These are phyloP conservation scores for Babyrousa celebensis DNA, from an alignment of 2,797 vertebrate genomes.

Conservation along the genomic window DNA sequence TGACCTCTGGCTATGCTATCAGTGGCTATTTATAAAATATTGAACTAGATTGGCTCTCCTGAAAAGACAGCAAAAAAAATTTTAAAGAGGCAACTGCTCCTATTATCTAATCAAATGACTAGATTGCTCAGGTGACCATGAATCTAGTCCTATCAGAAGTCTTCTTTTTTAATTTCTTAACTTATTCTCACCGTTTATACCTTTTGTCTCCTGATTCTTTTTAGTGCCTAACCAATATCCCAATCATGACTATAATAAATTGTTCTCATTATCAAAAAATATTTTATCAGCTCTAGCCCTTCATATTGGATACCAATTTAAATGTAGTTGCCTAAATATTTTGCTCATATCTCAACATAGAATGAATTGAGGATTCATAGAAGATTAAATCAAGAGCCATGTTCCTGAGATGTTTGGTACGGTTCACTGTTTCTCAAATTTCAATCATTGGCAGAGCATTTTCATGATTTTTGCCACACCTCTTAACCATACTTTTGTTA, in stretches of 20 bases:
- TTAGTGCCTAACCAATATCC: neutral
- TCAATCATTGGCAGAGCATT: slow-evolving; percentile 12
- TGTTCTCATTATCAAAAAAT: slow-evolving; percentile 33
- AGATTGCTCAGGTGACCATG: neutral
- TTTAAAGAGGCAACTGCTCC: neutral
- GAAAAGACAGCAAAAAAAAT: neutral
- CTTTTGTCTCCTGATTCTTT: slow-evolving; percentile 6
- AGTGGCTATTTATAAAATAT: neutral
- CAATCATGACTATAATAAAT: neutral
- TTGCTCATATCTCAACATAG: neutral
- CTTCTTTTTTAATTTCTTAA: neutral
- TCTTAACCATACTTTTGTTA: slow-evolving; percentile 34
- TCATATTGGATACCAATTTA: slow-evolving; percentile 31
- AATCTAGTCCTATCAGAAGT: slow-evolving; percentile 7
- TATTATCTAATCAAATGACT: slow-evolving; percentile 8
- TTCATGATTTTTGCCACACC: neutral
- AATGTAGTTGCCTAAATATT: slow-evolving; percentile 35
- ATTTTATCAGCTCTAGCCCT: slow-evolving; percentile 17
- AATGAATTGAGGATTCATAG: neutral
- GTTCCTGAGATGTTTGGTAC: neutral
- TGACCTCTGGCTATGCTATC: neutral
- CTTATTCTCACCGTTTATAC: neutral
- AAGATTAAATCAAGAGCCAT: neutral
- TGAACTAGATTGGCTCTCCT: neutral
- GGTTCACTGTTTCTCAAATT: neutral